Evolutionary conservation across 2,797 vertebrate species (phyloP).

Genomic region (Neosilurus hyrtlii): DNA sequence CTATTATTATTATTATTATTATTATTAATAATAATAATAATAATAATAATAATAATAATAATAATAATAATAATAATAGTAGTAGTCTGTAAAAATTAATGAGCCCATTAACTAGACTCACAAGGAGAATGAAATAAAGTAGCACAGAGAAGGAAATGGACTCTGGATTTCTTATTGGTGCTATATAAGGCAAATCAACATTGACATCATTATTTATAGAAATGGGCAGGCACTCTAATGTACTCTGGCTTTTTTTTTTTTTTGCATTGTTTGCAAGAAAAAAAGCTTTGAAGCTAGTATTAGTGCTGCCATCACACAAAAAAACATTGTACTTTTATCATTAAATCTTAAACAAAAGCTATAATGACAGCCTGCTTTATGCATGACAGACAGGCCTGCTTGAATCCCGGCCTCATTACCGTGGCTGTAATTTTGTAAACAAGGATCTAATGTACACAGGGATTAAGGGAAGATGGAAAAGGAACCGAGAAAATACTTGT

Average conservation of each 20-base stretch:
- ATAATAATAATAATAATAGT: no score
- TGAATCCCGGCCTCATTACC: conserved; percentile 15
- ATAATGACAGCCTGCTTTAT: conserved; percentile 17
- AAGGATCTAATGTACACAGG: conserved; percentile 30
- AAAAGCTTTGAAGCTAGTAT: conserved; percentile 8
- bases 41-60: no score
- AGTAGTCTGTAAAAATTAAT: no score
- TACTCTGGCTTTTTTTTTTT: neutral
- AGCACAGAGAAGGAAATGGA: neutral
- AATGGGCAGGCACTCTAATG: neutral
- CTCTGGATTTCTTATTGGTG: conserved; percentile 17
- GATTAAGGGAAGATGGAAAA: conserved; percentile 28
- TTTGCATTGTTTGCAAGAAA: conserved; percentile 6
- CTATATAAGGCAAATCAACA: conserved; percentile 20
- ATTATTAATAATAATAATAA: no score
- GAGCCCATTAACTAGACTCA: conserved; percentile 28
- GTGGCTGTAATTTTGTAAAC: conserved; percentile 26
- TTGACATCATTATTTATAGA: conserved; percentile 21
- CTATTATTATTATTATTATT: no score
- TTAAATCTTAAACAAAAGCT: conserved; percentile 38
- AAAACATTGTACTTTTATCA: conserved; percentile 14
- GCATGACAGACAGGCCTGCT: conserved; percentile 14
- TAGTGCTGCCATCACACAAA: neutral
- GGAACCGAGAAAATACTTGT: conserved; percentile 30
- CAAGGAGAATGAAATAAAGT: conserved; percentile 9